Evolutionary conservation across 2,113 vertebrate species (phyloP).

Genomic region (Cinclus cinclus): DNA sequence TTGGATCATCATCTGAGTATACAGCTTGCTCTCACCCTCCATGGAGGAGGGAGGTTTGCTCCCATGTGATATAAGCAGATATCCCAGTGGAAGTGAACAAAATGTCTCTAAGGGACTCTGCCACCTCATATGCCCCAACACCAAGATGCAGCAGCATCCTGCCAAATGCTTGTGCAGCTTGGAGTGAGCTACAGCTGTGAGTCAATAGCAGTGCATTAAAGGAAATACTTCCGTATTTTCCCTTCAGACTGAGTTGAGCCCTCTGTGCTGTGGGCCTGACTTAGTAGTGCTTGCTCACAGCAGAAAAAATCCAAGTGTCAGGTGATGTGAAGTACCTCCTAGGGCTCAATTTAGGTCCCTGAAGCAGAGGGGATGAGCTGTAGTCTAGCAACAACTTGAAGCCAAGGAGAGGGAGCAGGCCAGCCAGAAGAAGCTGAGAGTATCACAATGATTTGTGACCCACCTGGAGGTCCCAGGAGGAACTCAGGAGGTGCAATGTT

Average conservation of each 20-base stretch:
- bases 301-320: not conserved
- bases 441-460: not conserved
- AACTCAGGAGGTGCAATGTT: not conserved
- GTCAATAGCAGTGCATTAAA: not conserved
- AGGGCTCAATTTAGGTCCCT: not conserved
- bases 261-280: not conserved
- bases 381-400: not conserved
- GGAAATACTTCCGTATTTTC: not conserved
- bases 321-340: not conserved
- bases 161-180: not conserved
- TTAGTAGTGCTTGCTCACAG: not conserved
- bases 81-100: not conserved
- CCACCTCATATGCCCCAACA: rapidly evolving
- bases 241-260: not conserved
- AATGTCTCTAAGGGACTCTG: rapidly evolving
- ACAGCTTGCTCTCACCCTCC: not conserved
- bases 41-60: not conserved
- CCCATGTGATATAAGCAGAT: not conserved
- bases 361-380: not conserved
- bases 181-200: rapidly evolving
- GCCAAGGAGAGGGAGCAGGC: not conserved
- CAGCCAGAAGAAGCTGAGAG: not conserved
- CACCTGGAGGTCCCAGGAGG: not conserved
- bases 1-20: not conserved
- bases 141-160: not conserved